Evolutionary conservation across 2,113 vertebrate species (phyloP).

Genomic region (Hypomesus transpacificus): DNA sequence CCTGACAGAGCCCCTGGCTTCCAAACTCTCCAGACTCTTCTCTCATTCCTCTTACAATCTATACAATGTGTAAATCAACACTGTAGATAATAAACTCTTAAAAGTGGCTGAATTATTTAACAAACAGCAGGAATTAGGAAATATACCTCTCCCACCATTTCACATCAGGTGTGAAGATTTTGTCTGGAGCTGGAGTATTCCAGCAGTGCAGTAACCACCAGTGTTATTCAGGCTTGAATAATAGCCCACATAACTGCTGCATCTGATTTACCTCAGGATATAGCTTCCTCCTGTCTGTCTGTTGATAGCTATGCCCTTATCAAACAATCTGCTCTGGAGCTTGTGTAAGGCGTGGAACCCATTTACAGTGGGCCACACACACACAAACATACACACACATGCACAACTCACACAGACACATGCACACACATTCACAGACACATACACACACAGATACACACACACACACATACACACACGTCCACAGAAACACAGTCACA

Average conservation of each 20-base stretch:
- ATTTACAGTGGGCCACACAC: neutral
- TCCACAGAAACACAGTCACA: too few relatives aligned
- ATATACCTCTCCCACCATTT: too few relatives aligned
- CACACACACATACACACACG: constrained; percentile 2
- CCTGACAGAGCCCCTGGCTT: constrained; percentile 42
- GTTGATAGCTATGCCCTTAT: neutral
- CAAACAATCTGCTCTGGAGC: neutral
- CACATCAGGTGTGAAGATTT: too few relatives aligned
- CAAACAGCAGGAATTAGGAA: too few relatives aligned
- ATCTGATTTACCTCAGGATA: neutral
- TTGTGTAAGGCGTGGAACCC: neutral
- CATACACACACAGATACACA: neutral
- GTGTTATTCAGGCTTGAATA: neutral
- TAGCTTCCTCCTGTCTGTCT: constrained; percentile 2
- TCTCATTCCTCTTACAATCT: too few relatives aligned
- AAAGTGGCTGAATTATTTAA: too few relatives aligned
- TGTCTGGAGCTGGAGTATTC: too few relatives aligned
- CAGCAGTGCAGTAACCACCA: too few relatives aligned
- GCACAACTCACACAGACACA: neutral
- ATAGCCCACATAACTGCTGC: neutral
- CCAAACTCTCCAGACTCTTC: constrained; percentile 23
- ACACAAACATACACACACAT: constrained; percentile 2
- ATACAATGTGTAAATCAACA: too few relatives aligned
- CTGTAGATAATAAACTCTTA: too few relatives aligned
- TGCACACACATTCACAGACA: neutral